Base-by-base conservation (phyloP, 2,888 invertebrate genomes). In the Prostheceraeus crozeri region DNA sequence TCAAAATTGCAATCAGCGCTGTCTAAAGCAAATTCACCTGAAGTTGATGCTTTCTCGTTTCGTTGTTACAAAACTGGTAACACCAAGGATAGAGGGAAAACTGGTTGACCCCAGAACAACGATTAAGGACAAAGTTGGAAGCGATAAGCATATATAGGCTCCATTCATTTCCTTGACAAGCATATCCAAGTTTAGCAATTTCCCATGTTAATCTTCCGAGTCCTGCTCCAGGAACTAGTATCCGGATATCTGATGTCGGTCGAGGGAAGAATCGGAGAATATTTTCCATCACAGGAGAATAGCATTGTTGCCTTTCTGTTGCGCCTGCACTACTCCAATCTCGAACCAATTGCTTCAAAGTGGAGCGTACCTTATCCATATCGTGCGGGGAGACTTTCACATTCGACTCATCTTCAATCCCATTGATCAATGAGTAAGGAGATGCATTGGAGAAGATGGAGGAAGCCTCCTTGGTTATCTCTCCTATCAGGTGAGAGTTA, bases 111-210 rank as follows among this genome's bases (percentile, higher is more conserved):
- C 71, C 83, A 76, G 81, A 81, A 72, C 79, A 82, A 71, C 81
- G 83, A 66, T 56, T 56, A 45, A 98, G 80, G 60, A 98, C 85
- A 76, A 91, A 96, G 78, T 91, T 89, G 45, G 94, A 91, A 0
- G 90, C 87, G 67, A 96, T 87, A 52, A 98, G 79, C 96, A 98
- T 98, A 76, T 90, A 94, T 35, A 94, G 81, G 27, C 90, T 91
- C 79, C 91, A 94, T 78, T 98, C 98, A 74, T 98, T 98, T 65
- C 94, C 98, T 77, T 94, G 89, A 69, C 93, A 94, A 8, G 82
- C 82, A 78, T 85, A 98, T 1, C 94, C 94, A 16, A 84, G 81
- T 59, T 82, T 82, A 0, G 94, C 91, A 28, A 98, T 83, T 80
- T 98, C 96, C 80, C 86, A 93, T 0, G 91, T 88, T 1, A 98